A percentile compares a stretch with the other conserved stretches of the same genome.
Conservation (phyloP, 1,140 invertebrate genomes). For the Drosophila carrolli region DNA sequence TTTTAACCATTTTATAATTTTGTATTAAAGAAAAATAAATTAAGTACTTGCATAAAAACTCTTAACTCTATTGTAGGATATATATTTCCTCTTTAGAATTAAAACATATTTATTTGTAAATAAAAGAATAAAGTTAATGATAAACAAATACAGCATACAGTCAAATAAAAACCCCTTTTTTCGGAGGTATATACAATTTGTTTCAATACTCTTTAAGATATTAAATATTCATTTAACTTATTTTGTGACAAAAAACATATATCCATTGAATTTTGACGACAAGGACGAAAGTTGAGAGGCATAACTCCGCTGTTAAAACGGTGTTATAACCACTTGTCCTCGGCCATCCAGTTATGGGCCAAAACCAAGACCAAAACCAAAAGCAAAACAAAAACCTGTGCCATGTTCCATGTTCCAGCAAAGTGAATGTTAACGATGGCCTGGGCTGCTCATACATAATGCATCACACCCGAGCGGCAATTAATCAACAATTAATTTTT, state of each 20-base stretch:
- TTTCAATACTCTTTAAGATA: neutral
- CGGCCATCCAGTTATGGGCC: conserved; percentile 13
- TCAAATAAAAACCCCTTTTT: no score
- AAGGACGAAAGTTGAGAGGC: neutral
- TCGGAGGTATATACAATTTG: no score
- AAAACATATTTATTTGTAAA: no score
- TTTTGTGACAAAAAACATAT: no score
- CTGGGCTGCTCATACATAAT: conserved; percentile 37
- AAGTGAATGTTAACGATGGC: conserved; percentile 39
- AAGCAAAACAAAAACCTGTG: neutral
- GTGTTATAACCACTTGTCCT: conserved; percentile 7
- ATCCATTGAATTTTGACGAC: neutral
- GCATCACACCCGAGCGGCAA: conserved; percentile 49
- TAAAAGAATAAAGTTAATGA: no score
- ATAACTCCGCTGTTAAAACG: neutral
- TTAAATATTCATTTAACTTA: neutral
- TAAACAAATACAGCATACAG: no score
- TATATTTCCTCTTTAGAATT: no score
- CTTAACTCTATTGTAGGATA: no score
- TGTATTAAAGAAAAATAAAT: no score
- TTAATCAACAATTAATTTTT: conserved; percentile 79
- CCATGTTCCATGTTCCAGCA: neutral
- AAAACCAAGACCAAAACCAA: neutral
- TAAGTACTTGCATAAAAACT: no score
- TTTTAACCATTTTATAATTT: no score